phyloP scores from a whole-genome alignment of 2,113 vertebrate genomes.

The Petromus typicus region DNA sequence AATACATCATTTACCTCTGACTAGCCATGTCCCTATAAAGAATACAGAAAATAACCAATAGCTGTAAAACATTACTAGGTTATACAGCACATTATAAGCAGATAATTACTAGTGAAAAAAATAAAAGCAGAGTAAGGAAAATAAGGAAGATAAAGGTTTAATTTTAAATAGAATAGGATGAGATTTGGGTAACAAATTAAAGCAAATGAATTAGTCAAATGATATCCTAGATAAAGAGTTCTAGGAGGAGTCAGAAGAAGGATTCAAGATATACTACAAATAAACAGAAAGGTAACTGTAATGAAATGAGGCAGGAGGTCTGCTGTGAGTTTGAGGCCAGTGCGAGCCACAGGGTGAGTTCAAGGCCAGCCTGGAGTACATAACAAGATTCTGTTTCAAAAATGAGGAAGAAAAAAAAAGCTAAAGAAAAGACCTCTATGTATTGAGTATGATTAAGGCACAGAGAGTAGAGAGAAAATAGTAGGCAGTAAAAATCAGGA shows the following conservation, averaged over 20 bases:
- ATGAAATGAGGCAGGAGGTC: background rate
- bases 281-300: constrained; percentile 42
- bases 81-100: background rate
- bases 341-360: background rate
- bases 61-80: background rate
- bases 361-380: background rate
- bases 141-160: background rate
- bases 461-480: background rate
- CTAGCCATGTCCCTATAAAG: background rate
- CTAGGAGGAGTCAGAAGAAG: background rate
- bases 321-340: background rate
- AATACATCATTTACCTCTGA: constrained; percentile 14
- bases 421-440: background rate
- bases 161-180: constrained; percentile 36
- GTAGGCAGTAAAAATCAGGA: too few species aligned
- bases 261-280: background rate
- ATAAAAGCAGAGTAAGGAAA: background rate
- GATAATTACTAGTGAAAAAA: background rate
- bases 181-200: background rate
- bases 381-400: background rate
- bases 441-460: background rate
- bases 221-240: background rate
- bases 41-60: background rate
- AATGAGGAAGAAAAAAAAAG: background rate
- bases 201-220: background rate